Evolutionary conservation across 2,797 vertebrate species (phyloP).

Genomic region (Forpus xanthops): DNA sequence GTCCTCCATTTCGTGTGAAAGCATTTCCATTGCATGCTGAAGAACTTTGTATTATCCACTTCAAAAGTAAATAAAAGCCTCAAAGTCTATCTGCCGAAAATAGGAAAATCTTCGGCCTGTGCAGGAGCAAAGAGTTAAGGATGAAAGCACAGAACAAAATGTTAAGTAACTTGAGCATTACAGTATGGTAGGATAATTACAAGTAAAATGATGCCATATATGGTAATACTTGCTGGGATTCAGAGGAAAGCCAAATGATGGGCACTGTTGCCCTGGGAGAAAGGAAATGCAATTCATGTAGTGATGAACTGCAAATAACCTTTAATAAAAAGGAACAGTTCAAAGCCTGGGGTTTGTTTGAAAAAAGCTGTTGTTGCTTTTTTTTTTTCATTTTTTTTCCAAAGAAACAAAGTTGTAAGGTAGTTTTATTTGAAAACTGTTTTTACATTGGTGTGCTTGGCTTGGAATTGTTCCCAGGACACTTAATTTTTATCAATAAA

Average conservation of each 20-base stretch:
- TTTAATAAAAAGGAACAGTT: conserved; percentile 32
- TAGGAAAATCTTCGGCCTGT: background rate
- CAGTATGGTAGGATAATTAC: conserved; percentile 8
- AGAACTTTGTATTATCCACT: background rate
- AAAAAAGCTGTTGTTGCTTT: background rate
- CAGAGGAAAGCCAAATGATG: conserved; percentile 43
- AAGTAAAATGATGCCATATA: conserved; percentile 49
- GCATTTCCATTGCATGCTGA: background rate
- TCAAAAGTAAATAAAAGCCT: background rate
- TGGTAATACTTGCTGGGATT: conserved; percentile 33
- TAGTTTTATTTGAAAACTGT: conserved; percentile 50
- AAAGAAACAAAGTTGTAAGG: conserved; percentile 39
- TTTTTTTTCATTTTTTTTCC: background rate
- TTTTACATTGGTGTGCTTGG: conserved; percentile 59
- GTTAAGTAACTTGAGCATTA: conserved; percentile 16
- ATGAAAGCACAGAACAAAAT: background rate
- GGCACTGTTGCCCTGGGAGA: conserved; percentile 50
- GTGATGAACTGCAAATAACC: conserved; percentile 48
- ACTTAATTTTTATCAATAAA: conserved; percentile 73
- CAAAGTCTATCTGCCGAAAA: background rate
- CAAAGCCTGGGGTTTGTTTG: conserved; percentile 11
- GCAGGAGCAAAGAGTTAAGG: conserved; percentile 9
- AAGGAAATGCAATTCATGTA: conserved; percentile 39
- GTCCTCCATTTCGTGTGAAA: background rate
- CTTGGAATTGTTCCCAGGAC: conserved; percentile 66